Conservation (phyloP, 2,113 vertebrate genomes). For the Platysternon megacephalum region DNA sequence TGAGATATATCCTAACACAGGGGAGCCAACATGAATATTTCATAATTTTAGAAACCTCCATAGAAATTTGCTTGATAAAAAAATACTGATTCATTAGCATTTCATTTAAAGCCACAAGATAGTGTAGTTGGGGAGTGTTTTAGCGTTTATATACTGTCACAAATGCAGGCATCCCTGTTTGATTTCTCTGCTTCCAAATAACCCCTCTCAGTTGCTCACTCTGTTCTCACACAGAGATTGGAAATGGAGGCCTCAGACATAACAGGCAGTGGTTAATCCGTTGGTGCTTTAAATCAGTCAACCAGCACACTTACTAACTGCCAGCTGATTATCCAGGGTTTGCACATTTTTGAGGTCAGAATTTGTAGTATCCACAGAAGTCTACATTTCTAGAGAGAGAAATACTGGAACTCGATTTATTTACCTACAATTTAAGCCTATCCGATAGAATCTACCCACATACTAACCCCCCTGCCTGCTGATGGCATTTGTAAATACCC, state of each 20-base stretch:
- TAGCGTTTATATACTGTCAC: background rate
- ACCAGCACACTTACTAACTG: background rate
- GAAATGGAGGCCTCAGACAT: background rate
- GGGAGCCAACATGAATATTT: constrained; percentile 1
- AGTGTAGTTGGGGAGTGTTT: background rate
- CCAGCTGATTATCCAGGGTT: background rate
- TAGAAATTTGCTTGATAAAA: background rate
- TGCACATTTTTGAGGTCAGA: background rate
- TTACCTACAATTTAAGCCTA: background rate
- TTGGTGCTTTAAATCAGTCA: background rate
- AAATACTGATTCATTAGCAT: background rate
- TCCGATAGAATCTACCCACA: background rate
- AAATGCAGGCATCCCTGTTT: background rate
- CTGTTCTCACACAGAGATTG: background rate
- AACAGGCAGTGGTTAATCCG: background rate
- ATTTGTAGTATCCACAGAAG: background rate
- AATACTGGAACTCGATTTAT: background rate
- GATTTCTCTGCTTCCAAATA: background rate
- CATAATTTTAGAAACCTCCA: constrained; percentile 17
- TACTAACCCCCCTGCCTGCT: rapidly evolving
- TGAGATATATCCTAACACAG: background rate
- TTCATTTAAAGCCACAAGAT: background rate
- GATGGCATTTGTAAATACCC: background rate
- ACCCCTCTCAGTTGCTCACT: background rate
- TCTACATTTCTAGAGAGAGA: background rate